Evolutionary conservation across 2,888 invertebrate species (phyloP).

Genomic region (Calliphora vomitoria): DNA sequence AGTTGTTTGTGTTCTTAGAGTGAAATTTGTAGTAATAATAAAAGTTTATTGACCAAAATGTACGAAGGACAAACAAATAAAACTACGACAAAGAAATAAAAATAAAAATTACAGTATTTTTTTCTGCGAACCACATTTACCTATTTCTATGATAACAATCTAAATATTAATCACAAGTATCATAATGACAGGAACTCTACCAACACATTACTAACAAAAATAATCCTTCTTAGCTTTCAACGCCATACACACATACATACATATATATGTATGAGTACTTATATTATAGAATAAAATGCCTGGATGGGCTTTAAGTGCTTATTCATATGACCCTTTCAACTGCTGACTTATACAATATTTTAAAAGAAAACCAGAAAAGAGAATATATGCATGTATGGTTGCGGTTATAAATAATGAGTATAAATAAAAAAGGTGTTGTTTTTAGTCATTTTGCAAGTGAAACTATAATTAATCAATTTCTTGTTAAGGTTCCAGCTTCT

Average conservation of each 20-base stretch:
- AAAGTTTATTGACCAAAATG: too few species aligned
- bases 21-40: too few species aligned
- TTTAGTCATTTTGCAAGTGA: constrained; percentile 77
- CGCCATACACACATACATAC: neutral
- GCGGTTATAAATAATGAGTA: neutral
- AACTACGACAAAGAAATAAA: neutral
- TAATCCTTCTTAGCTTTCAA: constrained; percentile 20
- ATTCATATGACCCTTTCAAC: constrained; percentile 33
- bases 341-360: neutral
- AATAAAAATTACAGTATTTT: neutral
- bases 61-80: too few species aligned
- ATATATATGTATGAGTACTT: neutral
- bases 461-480: constrained; percentile 79
- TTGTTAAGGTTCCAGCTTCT: constrained; percentile 11
- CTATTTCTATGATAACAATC: constrained; percentile 40
- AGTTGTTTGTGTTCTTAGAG: too few species aligned
- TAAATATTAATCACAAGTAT: constrained; percentile 47
- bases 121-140: too few species aligned
- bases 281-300: neutral
- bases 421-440: constrained; percentile 11
- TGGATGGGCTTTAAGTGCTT: constrained; percentile 2
- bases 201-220: neutral
- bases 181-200: neutral
- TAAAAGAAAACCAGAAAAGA: neutral
- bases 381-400: neutral